Evolutionary conservation across 2,888 invertebrate genomes (phyloP), one percentile per base, ranked within the genome.

Genomic region (Buathra laborator): DNA sequence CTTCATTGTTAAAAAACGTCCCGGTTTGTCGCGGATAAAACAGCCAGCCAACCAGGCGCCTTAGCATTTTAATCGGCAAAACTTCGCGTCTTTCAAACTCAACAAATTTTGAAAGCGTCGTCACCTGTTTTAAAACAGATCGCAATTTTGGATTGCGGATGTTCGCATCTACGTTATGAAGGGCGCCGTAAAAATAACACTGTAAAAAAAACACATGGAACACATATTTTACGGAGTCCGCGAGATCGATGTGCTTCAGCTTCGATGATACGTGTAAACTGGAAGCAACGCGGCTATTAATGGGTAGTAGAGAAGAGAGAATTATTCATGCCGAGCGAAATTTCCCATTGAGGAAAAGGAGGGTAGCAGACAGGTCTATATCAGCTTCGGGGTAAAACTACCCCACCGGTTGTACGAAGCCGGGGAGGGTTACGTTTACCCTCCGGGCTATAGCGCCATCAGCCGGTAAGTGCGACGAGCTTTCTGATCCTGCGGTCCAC

Each of bases 391-490:
- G 81, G 71, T 81, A 74, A 84, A 84, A 70, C 72, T 81, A 64
- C 46, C 64, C 51, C 32, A 62, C 32, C 56, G 77, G 29, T 81
- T 51, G 74, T 48, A 68, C 72, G 24, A 68, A 51, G 66, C 32
- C 76, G 56, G 24, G 19, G 24, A 43, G 68, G 77, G 68, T 44
- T 56, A 59, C 78, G 56, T 77, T 84, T 84, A 84, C 74, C 84
- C 78, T 48, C 53, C 62, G 84, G 70, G 81, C 64, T 70, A 67
- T 70, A 64, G 70, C 56, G 56, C 81, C 84, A 81, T 84, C 84
- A 78, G 84, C 81, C 84, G 84, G 84, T 84, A 84, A 84, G 84
- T 81, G 74, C 68, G 74, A 62, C 77, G 5, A 44, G 70, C 74
- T 64, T 51, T 78, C 62, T 53, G 74, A 44, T 59, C 44, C 29